Conservation (phyloP, 2,888 invertebrate species). For the Mimas tiliae region DNA sequence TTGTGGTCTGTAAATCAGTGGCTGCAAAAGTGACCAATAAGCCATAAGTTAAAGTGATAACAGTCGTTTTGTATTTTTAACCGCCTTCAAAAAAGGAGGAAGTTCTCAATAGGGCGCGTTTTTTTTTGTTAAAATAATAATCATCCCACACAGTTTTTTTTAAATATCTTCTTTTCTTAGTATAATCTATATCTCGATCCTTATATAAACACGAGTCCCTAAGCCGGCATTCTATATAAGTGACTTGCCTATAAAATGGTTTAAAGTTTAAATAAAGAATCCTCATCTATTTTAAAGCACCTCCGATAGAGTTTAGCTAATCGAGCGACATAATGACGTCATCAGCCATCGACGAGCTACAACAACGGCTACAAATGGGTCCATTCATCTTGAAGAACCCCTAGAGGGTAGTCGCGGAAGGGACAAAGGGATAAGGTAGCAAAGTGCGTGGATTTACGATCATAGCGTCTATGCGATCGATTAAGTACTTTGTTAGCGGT, state of each 20-base stretch:
- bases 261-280: constrained; percentile 7
- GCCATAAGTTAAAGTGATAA: too few species aligned
- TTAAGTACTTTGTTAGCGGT: not conserved
- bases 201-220: too few species aligned
- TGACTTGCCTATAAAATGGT: too few species aligned
- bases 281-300: not conserved
- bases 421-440: constrained; percentile 15
- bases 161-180: too few species aligned
- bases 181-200: too few species aligned
- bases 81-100: too few species aligned
- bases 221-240: not conserved
- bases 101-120: too few species aligned
- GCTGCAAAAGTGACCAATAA: too few species aligned
- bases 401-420: not conserved
- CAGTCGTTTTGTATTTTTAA: too few species aligned
- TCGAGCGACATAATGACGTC: constrained; percentile 18
- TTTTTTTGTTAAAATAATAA: too few species aligned
- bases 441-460: constrained; percentile 2
- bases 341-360: not conserved
- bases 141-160: too few species aligned
- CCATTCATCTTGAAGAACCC: constrained; percentile 13
- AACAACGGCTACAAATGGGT: not conserved
- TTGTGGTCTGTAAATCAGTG: too few species aligned
- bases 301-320: constrained; percentile 3
- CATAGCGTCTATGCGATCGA: not conserved